Percentiles rank a stretch among this genome's conserved stretches.
Evolutionary conservation across 2,113 vertebrate genomes (phyloP).

Genomic region (Sapayoa aenigma): DNA sequence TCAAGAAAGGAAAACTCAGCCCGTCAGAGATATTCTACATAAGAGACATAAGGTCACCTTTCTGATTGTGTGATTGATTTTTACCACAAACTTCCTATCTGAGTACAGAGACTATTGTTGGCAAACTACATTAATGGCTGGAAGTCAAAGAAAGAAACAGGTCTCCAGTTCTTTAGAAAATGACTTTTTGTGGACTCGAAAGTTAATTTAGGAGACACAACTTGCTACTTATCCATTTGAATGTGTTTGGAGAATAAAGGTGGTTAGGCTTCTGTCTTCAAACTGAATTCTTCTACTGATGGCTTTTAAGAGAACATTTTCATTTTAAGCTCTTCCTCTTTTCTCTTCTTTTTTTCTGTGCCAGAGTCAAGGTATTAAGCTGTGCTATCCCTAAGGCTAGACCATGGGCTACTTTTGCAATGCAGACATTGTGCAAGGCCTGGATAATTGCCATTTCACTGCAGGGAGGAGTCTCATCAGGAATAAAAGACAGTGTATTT

Average conservation of each 20-base stretch:
- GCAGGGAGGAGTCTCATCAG: slow-evolving; percentile 15
- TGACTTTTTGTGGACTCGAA: neutral
- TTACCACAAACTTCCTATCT: neutral
- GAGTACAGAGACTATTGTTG: neutral
- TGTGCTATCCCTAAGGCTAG: slow-evolving; percentile 1
- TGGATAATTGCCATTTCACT: slow-evolving; percentile 44
- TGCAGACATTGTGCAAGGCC: slow-evolving; percentile 39
- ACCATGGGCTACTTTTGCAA: slow-evolving; percentile 46
- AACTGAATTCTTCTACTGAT: neutral
- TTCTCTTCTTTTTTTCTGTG: neutral
- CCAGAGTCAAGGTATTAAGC: slow-evolving; percentile 21
- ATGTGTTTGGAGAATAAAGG: neutral
- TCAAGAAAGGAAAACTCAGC: neutral
- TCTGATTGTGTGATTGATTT: neutral
- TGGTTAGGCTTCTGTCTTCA: neutral
- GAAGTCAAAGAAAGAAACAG: neutral
- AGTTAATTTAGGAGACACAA: neutral
- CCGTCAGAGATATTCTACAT: neutral
- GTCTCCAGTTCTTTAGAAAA: neutral
- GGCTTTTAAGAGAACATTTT: neutral
- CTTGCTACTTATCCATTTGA: neutral
- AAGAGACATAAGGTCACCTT: neutral
- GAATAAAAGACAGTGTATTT: slow-evolving; percentile 22
- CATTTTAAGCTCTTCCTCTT: neutral
- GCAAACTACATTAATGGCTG: neutral